Percentiles rank a stretch among this genome's conserved stretches.
Conservation (phyloP, 2,797 vertebrate species). For the Propithecus perrieri region DNA sequence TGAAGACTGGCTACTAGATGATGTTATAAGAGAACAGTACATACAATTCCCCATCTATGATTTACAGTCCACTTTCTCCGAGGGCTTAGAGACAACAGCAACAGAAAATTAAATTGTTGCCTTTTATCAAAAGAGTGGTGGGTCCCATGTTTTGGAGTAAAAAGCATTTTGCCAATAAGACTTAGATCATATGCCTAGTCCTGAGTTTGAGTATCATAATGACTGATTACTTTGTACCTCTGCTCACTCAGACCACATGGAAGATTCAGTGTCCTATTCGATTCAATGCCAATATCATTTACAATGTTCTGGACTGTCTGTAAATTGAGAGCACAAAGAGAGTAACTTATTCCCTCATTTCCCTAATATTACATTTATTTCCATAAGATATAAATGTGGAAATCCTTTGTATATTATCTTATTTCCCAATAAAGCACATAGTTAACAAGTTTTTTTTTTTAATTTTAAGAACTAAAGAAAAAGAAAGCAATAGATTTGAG, state of each 20-base stretch:
- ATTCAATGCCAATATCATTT: background rate
- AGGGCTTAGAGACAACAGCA: background rate
- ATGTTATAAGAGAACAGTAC: background rate
- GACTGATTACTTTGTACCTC: background rate
- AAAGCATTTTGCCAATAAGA: background rate
- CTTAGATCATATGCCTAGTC: background rate
- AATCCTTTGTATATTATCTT: background rate
- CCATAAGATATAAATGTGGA: background rate
- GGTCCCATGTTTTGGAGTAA: background rate
- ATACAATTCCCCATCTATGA: background rate
- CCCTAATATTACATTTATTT: background rate
- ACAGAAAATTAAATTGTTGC: background rate
- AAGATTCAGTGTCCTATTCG: background rate
- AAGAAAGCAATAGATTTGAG: background rate
- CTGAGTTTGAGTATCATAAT: background rate
- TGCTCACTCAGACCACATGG: background rate
- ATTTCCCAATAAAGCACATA: background rate
- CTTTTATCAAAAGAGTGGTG: background rate
- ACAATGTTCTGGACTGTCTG: background rate
- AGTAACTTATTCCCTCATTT: background rate
- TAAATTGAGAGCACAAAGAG: background rate
- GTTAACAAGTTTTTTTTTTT: background rate
- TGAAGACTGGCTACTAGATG: background rate
- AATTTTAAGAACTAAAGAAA: background rate
- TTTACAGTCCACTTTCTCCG: background rate